These are phyloP conservation scores for Drosophila watanabei DNA, from an alignment of 1,140 invertebrate genomes.

Conservation along the genomic window DNA sequence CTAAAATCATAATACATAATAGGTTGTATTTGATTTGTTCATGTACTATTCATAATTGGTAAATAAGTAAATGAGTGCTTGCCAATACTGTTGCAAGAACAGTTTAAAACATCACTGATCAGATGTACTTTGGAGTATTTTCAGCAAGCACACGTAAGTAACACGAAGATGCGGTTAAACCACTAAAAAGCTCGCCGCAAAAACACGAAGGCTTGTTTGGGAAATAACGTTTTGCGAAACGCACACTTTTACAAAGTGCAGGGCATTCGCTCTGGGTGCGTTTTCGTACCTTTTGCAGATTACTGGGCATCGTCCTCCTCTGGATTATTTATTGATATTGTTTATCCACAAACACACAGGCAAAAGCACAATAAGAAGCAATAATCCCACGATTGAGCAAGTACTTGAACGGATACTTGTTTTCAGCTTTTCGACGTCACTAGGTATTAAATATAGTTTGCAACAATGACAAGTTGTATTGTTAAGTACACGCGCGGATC, in stretches of 20 bases:
- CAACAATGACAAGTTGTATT: constrained; percentile 26
- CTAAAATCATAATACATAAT: background rate
- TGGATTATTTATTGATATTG: constrained; percentile 3
- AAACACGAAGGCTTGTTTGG: constrained; percentile 8
- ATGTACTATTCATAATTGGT: background rate
- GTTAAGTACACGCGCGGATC: constrained; percentile 23
- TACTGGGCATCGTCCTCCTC: constrained; percentile 52
- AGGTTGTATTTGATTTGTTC: background rate
- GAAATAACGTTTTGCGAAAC: constrained; percentile 24
- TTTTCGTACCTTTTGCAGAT: constrained; percentile 69
- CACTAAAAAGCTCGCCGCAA: constrained; percentile 1
- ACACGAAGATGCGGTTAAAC: background rate
- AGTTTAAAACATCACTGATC: background rate
- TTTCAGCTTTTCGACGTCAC: constrained; percentile 37
- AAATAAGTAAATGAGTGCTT: background rate
- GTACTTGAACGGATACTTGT: constrained; percentile 20
- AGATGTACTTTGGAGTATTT: constrained; percentile 3
- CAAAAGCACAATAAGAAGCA: constrained; percentile 9
- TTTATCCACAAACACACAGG: constrained; percentile 18
- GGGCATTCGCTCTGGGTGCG: background rate
- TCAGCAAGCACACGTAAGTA: constrained; percentile 2
- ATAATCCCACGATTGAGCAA: constrained; percentile 21
- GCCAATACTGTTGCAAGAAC: background rate
- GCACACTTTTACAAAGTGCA: background rate
- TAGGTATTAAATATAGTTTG: constrained; percentile 39